A percentile compares a stretch with the other conserved stretches of the same genome.
These are phyloP conservation scores for Drosophila kokeensis DNA, from an alignment of 2,888 invertebrate species.

Conservation along the genomic window DNA sequence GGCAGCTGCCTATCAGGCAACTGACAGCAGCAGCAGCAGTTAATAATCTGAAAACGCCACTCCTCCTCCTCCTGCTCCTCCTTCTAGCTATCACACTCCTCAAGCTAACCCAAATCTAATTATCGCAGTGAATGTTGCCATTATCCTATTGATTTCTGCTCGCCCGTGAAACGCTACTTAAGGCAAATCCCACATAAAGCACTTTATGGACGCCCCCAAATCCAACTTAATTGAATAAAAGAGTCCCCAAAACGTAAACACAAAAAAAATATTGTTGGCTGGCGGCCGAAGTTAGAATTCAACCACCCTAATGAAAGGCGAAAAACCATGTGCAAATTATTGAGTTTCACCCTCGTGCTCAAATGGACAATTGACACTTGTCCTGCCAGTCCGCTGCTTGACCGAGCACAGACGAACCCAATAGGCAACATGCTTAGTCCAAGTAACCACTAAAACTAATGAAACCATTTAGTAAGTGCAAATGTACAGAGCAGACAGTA, in stretches of 20 bases:
- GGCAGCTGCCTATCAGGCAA: slow-evolving; percentile 54
- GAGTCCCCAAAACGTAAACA: slow-evolving; percentile 5
- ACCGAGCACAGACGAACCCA: slow-evolving; percentile 37
- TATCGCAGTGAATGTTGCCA: slow-evolving; percentile 44
- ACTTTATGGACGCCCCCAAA: slow-evolving; percentile 45
- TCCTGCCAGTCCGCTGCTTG: slow-evolving; percentile 47
- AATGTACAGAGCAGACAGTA: slow-evolving; percentile 36
- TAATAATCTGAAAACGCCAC: slow-evolving; percentile 33
- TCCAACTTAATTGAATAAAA: slow-evolving; percentile 70
- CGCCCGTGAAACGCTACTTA: slow-evolving; percentile 39
- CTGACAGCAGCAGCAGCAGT: slow-evolving; percentile 40
- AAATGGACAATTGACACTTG: slow-evolving; percentile 73
- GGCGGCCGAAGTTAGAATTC: not conserved
- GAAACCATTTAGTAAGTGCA: slow-evolving; percentile 75
- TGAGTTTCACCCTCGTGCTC: slow-evolving; percentile 59
- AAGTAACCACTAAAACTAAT: slow-evolving; percentile 76
- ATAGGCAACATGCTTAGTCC: slow-evolving; percentile 33
- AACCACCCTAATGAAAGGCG: slow-evolving; percentile 24
- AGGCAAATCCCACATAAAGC: slow-evolving; percentile 38
- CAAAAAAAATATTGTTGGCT: not conserved
- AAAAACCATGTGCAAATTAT: slow-evolving; percentile 54
- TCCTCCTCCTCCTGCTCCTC: slow-evolving; percentile 5
- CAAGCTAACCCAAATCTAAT: slow-evolving; percentile 53
- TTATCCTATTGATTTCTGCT: slow-evolving; percentile 54
- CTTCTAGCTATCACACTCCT: slow-evolving; percentile 1